These are phyloP conservation scores for Tachina lurida DNA, from an alignment of 2,888 invertebrate genomes.

Conservation along the genomic window DNA sequence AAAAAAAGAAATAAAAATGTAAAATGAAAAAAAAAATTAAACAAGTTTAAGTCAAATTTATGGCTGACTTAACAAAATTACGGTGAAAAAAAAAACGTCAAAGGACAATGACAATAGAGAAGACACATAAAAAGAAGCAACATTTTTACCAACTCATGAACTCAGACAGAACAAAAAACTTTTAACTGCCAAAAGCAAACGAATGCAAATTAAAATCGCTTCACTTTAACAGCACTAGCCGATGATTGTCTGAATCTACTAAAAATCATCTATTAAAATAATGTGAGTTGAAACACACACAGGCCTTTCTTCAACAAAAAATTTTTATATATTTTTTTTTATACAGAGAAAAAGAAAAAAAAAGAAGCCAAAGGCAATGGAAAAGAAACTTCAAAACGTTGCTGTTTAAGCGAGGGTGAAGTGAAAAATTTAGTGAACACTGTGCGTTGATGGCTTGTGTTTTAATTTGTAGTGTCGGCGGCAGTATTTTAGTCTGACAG, in stretches of 20 bases:
- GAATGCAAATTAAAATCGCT: constrained; percentile 81
- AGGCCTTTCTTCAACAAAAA: not conserved
- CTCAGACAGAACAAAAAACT: constrained; percentile 68
- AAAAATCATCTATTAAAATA: constrained; percentile 66
- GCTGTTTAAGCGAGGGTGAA: not conserved
- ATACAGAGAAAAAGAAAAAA: constrained; percentile 7
- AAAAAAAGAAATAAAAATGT: too few species aligned
- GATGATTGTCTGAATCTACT: constrained; percentile 68
- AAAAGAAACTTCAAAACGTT: not conserved
- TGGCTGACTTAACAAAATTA: constrained; percentile 81
- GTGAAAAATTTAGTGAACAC: not conserved
- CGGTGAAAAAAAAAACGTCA: constrained; percentile 72
- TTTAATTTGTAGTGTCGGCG: too few species aligned
- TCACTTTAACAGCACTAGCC: constrained; percentile 66
- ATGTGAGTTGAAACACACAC: constrained; percentile 30
- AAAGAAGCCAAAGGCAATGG: constrained; percentile 16
- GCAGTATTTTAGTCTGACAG: too few species aligned
- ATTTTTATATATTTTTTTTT: not conserved
- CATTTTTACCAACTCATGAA: constrained; percentile 72
- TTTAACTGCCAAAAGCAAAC: constrained; percentile 78
- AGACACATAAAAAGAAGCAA: constrained; percentile 68
- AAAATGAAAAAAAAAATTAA: constrained; percentile 35
- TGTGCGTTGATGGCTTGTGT: too few species aligned
- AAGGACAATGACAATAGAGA: constrained; percentile 58
- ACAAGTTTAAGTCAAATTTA: constrained; percentile 79